Evolutionary conservation across 2,113 vertebrate genomes (phyloP).

Genomic region (Emydocephalus ijimae): DNA sequence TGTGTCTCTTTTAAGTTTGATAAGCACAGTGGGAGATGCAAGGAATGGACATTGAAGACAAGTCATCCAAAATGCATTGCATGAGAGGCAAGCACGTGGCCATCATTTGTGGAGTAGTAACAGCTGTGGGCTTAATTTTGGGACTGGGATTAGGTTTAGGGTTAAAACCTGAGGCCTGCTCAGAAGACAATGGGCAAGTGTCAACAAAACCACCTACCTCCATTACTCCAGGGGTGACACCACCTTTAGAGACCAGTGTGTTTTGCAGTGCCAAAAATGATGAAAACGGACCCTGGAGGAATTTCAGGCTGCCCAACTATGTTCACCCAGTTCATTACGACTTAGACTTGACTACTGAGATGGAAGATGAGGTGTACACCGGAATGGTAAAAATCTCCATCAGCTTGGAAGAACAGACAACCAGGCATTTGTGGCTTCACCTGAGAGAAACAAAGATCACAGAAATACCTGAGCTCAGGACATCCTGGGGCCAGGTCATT

Average conservation of each 20-base stretch:
- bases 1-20: conserved; percentile 29
- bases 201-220: conserved; percentile 6
- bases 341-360: conserved; percentile 79
- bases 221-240: conserved; percentile 31
- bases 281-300: conserved; percentile 73
- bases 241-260: conserved; percentile 1
- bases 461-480: conserved; percentile 65
- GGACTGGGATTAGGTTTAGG: conserved; percentile 86
- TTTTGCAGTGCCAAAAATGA: conserved; percentile 71
- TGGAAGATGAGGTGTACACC: conserved; percentile 78
- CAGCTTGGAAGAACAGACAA: conserved; percentile 65
- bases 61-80: conserved; percentile 76
- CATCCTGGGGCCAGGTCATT: conserved; percentile 42
- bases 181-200: neutral
- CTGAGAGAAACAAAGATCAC: conserved; percentile 83
- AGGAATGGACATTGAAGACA: conserved; percentile 67
- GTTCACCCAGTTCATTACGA: conserved; percentile 84
- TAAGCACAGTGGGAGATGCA: conserved; percentile 68
- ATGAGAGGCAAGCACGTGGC: conserved; percentile 77
- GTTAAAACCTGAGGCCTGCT: conserved; percentile 45
- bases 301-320: conserved; percentile 83
- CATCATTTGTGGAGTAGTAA: conserved; percentile 76
- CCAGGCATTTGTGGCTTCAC: conserved; percentile 86
- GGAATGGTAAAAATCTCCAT: conserved; percentile 79
- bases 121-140: conserved; percentile 76